Conservation (phyloP, 2,888 invertebrate genomes). For the Phymatocera aterrima region DNA sequence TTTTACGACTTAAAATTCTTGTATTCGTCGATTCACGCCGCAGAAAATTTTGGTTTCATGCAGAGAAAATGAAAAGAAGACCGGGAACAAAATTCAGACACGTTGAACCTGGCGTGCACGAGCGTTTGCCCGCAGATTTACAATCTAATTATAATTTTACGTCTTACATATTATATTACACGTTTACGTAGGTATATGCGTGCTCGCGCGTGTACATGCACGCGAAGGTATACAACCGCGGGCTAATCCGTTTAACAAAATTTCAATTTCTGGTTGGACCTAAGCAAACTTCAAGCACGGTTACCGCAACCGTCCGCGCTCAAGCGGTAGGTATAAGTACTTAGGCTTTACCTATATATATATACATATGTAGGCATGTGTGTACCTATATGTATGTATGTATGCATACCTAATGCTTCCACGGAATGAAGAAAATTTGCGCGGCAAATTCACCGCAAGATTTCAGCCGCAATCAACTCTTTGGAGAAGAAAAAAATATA, state of each 20-base stretch:
- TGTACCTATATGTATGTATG: neutral
- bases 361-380: neutral
- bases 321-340: slow-evolving; percentile 30
- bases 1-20: no score
- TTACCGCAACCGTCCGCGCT: slow-evolving; percentile 23
- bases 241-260: slow-evolving; percentile 72
- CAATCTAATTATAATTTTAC: slow-evolving; percentile 31
- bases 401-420: neutral
- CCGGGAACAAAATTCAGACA: no score
- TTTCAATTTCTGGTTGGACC: slow-evolving; percentile 71
- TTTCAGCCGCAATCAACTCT: slow-evolving; percentile 22
- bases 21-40: no score
- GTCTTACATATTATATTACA: slow-evolving; percentile 28
- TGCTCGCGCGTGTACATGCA: neutral
- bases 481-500: no score
- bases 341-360: slow-evolving; percentile 8
- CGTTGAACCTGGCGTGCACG: neutral
- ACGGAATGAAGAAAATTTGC: slow-evolving; percentile 13
- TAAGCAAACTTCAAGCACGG: slow-evolving; percentile 62
- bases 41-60: no score
- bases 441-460: slow-evolving; percentile 22
- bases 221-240: neutral
- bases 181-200: neutral
- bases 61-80: no score
- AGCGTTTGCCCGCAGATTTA: slow-evolving; percentile 5